Evolutionary conservation across 2,113 vertebrate genomes (phyloP).

Genomic region (Poeciliopsis prolifica): DNA sequence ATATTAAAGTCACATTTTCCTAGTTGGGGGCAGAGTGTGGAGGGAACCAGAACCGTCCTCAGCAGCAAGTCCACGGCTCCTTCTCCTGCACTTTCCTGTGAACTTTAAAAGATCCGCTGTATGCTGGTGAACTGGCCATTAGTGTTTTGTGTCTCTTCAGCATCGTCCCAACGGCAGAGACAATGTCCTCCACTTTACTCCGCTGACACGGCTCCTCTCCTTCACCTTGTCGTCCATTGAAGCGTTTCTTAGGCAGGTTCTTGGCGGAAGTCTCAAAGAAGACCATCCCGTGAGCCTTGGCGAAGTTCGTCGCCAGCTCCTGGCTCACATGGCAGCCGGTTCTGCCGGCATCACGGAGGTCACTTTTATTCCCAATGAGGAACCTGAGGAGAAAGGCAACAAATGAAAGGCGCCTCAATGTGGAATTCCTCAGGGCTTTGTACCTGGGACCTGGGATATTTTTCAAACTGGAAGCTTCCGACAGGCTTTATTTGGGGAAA

Average conservation of each 20-base stretch:
- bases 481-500: not conserved
- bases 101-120: constrained; percentile 75
- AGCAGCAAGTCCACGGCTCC: constrained; percentile 87
- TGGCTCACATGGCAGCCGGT: constrained; percentile 82
- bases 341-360: constrained; percentile 76
- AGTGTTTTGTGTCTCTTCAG: constrained; percentile 87
- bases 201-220: constrained; percentile 59
- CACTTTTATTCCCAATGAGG: constrained; percentile 94
- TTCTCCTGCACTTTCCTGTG: constrained; percentile 66
- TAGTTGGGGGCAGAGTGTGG: too few relatives aligned
- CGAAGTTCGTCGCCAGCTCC: constrained; percentile 88
- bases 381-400: constrained; percentile 72
- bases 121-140: constrained; percentile 58
- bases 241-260: constrained; percentile 75
- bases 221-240: rapidly evolving
- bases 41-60: not conserved
- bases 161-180: constrained; percentile 88
- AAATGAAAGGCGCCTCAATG: not conserved
- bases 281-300: constrained; percentile 89
- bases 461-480: too few relatives aligned
- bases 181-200: constrained; percentile 91
- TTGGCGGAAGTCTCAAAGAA: constrained; percentile 95
- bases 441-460: not conserved
- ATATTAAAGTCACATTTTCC: not conserved
- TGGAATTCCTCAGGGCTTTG: not conserved